phyloP scores from a whole-genome alignment of 2,888 invertebrate genomes.

The Temnothorax rugatulus region DNA sequence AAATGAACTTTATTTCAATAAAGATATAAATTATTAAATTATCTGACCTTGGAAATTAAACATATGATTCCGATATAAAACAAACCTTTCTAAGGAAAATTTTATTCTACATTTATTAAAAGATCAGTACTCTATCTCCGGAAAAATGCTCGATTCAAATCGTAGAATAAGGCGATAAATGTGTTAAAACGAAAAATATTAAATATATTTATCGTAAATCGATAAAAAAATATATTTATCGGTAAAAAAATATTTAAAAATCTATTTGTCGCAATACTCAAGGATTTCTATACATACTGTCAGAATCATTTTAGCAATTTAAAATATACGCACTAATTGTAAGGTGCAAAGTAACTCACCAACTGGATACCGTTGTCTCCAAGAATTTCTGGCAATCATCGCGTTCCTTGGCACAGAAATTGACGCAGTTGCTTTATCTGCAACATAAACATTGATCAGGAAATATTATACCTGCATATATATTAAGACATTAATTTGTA shows the following conservation, averaged over 20 bases:
- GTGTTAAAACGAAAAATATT: background rate
- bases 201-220: background rate
- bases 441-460: constrained; percentile 38
- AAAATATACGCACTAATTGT: background rate
- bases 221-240: background rate
- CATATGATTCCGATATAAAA: background rate
- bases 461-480: background rate
- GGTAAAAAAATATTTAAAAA: background rate
- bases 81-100: background rate
- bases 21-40: background rate
- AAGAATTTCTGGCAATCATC: constrained; percentile 63
- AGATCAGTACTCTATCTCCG: background rate
- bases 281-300: background rate
- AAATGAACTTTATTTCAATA: background rate
- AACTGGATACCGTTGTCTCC: constrained; percentile 63
- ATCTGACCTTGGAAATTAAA: background rate
- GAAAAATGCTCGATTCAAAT: background rate
- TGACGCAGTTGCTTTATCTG: constrained; percentile 49
- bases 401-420: constrained; percentile 43
- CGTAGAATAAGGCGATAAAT: background rate
- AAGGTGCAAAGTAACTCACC: constrained; percentile 56
- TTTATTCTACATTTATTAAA: background rate
- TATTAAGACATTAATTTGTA: constrained; percentile 36
- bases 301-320: constrained; percentile 1
- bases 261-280: background rate